phyloP scores from a whole-genome alignment of 2,797 vertebrate species.

The Poliocrania exsul region DNA sequence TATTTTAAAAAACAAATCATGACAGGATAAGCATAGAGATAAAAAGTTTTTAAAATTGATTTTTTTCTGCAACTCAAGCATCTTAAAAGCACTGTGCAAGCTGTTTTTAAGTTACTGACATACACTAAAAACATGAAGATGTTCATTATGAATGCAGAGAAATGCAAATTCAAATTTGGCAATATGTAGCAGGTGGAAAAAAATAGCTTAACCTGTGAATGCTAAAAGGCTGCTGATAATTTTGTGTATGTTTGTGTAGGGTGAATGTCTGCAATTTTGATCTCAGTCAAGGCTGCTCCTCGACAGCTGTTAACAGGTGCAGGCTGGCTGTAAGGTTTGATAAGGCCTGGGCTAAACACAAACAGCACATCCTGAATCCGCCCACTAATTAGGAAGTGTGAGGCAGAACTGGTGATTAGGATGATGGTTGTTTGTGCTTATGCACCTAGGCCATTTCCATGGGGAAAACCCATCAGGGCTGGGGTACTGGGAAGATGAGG shows the following conservation, averaged over 20 bases:
- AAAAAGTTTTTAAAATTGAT: background rate
- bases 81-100: background rate
- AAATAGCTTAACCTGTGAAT: background rate
- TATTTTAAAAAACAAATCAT: background rate
- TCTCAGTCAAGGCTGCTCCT: background rate
- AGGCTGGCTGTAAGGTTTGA: background rate
- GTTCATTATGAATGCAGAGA: background rate
- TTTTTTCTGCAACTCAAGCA: background rate
- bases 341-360: background rate
- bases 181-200: background rate
- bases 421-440: background rate
- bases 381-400: accelerated
- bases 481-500: background rate
- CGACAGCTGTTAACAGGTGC: background rate
- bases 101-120: background rate
- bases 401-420: background rate
- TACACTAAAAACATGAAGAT: background rate
- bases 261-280: background rate
- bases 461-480: background rate
- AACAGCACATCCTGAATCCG: background rate
- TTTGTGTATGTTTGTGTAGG: background rate
- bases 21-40: background rate
- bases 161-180: background rate
- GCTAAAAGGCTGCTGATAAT: background rate
- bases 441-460: accelerated